Evolutionary conservation across 2,888 invertebrate species (phyloP).

Genomic region (Elegia similella): DNA sequence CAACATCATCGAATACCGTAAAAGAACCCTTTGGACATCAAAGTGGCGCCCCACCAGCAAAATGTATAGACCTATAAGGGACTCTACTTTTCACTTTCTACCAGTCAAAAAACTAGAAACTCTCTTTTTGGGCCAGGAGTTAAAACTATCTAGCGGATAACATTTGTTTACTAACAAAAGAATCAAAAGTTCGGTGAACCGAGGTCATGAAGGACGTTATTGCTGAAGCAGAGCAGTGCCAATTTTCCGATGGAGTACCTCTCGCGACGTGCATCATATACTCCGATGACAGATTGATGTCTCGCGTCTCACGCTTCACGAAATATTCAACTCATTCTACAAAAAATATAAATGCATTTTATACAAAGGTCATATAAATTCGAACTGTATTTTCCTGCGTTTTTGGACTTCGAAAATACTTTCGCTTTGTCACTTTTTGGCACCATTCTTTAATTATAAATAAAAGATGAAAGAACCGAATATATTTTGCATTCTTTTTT

Average conservation of each 20-base stretch:
- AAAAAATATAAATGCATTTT: too few relatives aligned
- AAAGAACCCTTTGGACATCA: too few relatives aligned
- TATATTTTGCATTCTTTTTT: neutral
- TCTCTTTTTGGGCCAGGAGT: neutral
- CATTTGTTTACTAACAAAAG: slow-evolving; percentile 21
- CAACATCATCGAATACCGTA: too few relatives aligned
- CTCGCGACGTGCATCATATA: slow-evolving; percentile 28
- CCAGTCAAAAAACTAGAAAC: neutral
- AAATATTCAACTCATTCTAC: neutral
- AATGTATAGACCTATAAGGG: too few relatives aligned
- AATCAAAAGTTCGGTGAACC: slow-evolving; percentile 18
- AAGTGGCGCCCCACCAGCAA: too few relatives aligned
- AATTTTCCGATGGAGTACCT: slow-evolving; percentile 20
- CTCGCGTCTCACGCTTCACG: neutral
- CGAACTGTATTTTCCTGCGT: neutral
- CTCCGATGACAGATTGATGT: slow-evolving; percentile 43
- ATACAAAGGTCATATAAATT: too few relatives aligned
- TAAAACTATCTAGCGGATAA: neutral
- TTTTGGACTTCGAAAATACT: neutral
- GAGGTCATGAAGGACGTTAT: slow-evolving; percentile 18
- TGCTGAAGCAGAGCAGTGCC: slow-evolving; percentile 17
- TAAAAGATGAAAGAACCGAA: neutral
- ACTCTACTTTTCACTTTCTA: neutral
- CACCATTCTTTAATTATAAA: neutral
- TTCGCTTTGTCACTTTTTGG: neutral